Conservation (phyloP, 2,797 vertebrate genomes). For the Periophthalmus magnuspinnatus region DNA sequence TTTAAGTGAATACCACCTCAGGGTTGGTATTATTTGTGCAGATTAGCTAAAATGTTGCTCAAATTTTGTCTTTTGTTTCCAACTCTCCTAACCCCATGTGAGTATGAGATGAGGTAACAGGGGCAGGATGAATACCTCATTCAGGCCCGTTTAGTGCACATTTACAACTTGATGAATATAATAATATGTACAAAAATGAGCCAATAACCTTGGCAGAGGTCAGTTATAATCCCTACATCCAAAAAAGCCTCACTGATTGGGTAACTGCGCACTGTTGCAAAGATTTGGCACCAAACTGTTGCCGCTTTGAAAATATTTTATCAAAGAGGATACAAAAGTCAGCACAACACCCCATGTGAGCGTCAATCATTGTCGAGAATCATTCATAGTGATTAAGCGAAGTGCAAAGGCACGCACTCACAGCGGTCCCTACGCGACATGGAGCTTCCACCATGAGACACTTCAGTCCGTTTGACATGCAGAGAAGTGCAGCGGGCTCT, state of each 20-base stretch:
- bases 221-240: conserved; percentile 62
- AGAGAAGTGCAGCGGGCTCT: conserved; percentile 52
- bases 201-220: conserved; percentile 64
- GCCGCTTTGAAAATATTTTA: conserved; percentile 66
- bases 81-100: conserved; percentile 15
- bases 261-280: conserved; percentile 52
- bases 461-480: conserved; percentile 69
- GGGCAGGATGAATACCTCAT: conserved; percentile 34
- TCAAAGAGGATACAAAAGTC: conserved; percentile 68
- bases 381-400: conserved; percentile 69
- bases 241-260: conserved; percentile 57
- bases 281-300: conserved; percentile 67
- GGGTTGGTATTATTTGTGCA: conserved; percentile 10
- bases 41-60: conserved; percentile 1
- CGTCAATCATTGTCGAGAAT: conserved; percentile 76
- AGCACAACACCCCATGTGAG: conserved; percentile 57
- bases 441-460: conserved; percentile 17
- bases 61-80: conserved; percentile 21
- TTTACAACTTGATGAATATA: conserved; percentile 53
- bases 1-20: conserved; percentile 11
- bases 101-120: conserved; percentile 52
- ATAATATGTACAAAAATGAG: conserved; percentile 63
- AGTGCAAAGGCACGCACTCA: conserved; percentile 80
- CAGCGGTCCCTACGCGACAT: conserved; percentile 53
- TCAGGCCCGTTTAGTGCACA: conserved; percentile 56